Percentiles rank a stretch among this genome's conserved stretches.
Conservation (phyloP, 2,797 vertebrate genomes). For the Selene dorsalis region DNA sequence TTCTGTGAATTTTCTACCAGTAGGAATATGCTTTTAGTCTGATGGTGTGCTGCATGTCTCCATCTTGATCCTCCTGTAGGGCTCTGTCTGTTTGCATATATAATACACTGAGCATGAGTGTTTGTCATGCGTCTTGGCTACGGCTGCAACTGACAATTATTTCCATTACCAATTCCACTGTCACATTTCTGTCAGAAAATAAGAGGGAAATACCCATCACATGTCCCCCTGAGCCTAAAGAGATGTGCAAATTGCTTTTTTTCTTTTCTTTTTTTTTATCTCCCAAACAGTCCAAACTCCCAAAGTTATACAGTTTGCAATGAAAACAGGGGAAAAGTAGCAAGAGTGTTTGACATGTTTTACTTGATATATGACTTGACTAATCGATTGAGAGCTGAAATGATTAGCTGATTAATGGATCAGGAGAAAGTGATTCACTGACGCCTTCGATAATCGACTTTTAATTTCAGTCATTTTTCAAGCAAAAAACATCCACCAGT, state of each 20-base stretch:
- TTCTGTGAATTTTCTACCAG: conserved; percentile 25
- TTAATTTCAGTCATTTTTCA: conserved; percentile 1
- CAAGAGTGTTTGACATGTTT: conserved; percentile 6
- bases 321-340: conserved; percentile 3
- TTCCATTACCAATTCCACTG: conserved; percentile 6
- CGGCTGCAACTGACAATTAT: conserved; percentile 13
- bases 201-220: conserved; percentile 3
- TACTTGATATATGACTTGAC: conserved; percentile 1
- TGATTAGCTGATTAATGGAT: not conserved
- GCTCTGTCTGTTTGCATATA: conserved; percentile 13
- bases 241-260: conserved; percentile 7
- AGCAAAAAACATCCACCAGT: not conserved
- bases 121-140: conserved; percentile 3
- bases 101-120: conserved; percentile 12
- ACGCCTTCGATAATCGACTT: not conserved
- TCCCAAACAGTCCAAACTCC: not conserved
- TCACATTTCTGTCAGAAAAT: conserved; percentile 29
- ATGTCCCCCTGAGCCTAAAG: conserved; percentile 13
- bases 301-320: conserved; percentile 7
- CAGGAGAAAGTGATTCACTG: not conserved
- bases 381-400: not conserved
- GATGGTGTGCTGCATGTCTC: conserved; percentile 27
- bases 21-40: conserved; percentile 43
- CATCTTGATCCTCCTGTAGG: conserved; percentile 20
- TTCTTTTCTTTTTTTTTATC: not conserved